A percentile compares a stretch with the other conserved stretches of the same genome.
Conservation (phyloP, 2,797 vertebrate species). For the Esox lucius region DNA sequence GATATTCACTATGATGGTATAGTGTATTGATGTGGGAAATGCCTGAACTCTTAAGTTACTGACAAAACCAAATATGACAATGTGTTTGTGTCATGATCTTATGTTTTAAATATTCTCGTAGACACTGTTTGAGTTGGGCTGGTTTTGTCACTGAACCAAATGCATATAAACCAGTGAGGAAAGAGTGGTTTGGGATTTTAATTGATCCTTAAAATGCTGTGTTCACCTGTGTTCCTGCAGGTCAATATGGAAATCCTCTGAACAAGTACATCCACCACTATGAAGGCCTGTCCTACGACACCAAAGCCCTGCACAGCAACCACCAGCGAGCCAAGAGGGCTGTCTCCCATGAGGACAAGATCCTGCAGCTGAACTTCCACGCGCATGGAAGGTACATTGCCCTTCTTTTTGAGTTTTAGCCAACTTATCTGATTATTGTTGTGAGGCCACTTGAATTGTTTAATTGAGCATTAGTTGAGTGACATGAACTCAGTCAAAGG, state of each 20-base stretch:
- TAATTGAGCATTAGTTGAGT: not conserved
- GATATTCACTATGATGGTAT: too few species aligned
- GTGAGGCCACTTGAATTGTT: not conserved
- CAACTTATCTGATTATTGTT: not conserved
- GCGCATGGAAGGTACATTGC: constrained; percentile 91
- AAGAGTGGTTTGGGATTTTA: not conserved
- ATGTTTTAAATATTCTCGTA: not conserved
- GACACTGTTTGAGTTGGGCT: not conserved
- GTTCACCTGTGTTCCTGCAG: constrained; percentile 65
- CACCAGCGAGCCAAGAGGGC: constrained; percentile 98
- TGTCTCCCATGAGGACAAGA: constrained; percentile 83
- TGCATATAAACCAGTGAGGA: not conserved
- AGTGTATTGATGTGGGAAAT: too few species aligned
- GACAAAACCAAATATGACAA: too few species aligned
- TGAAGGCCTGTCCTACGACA: constrained; percentile 93
- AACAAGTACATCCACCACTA: constrained; percentile 93
- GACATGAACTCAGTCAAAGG: not conserved
- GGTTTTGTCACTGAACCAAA: not conserved
- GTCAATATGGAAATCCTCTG: constrained; percentile 86
- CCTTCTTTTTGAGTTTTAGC: not conserved
- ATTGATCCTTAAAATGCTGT: not conserved
- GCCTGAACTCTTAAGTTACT: too few species aligned
- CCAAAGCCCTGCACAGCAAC: constrained; percentile 86
- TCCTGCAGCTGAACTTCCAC: constrained; percentile 88
- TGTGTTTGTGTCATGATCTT: not conserved